phyloP scores from a whole-genome alignment of 1,140 invertebrate genomes.

The Apis dorsata region DNA sequence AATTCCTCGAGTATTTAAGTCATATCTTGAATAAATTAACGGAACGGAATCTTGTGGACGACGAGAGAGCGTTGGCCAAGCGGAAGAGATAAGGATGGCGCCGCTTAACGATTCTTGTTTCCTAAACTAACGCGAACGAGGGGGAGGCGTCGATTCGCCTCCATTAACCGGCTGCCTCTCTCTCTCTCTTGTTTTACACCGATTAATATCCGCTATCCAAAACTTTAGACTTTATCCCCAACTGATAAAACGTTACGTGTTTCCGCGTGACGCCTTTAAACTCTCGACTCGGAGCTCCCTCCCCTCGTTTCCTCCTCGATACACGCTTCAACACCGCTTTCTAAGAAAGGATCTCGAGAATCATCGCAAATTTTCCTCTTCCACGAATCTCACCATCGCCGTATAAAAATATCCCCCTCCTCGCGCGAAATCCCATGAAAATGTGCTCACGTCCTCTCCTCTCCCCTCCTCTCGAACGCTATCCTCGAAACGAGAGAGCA shows the following conservation, averaged over 20 bases:
- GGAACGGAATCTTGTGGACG: neutral
- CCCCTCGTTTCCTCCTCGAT: neutral
- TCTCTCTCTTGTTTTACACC: neutral
- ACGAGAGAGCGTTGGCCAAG: neutral
- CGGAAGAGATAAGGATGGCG: conserved; percentile 45
- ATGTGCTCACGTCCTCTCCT: neutral
- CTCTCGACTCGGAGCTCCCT: too few species aligned
- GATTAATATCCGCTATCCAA: conserved; percentile 11
- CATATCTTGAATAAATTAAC: too few species aligned
- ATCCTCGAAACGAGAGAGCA: neutral
- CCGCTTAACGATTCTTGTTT: conserved; percentile 42
- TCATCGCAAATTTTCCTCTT: neutral
- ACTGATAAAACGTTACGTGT: conserved; percentile 6
- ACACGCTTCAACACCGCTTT: neutral
- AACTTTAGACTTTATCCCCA: neutral
- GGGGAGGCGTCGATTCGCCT: conserved; percentile 3
- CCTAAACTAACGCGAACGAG: conserved; percentile 16
- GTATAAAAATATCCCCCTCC: too few species aligned
- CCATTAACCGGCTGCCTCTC: conserved; percentile 14
- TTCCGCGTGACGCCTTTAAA: too few species aligned
- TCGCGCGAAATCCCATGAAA: neutral
- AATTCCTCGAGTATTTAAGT: too few species aligned
- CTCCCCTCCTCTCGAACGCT: neutral
- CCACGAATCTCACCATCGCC: neutral
- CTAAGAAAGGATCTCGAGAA: neutral